Conservation (phyloP, 1,140 invertebrate species). For the Drosophila pseudoananassae region DNA sequence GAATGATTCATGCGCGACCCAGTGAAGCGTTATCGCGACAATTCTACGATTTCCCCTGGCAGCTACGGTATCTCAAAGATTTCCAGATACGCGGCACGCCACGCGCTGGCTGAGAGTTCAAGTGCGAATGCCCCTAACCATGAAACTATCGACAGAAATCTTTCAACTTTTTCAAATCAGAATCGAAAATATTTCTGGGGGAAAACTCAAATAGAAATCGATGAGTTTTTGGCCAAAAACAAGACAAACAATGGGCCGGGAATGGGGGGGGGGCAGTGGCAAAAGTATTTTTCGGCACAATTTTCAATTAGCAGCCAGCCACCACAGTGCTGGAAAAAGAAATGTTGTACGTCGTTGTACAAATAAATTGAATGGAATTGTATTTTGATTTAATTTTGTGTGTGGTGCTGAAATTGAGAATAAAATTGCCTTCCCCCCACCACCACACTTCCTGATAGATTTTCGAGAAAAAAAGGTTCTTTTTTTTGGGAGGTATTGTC, state of each 20-base stretch:
- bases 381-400: constrained; percentile 74
- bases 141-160: constrained; percentile 49
- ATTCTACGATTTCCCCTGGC: constrained; percentile 29
- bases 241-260: constrained; percentile 33
- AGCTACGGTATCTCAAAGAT: constrained; percentile 34
- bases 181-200: constrained; percentile 34
- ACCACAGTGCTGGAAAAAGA: background rate
- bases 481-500: constrained; percentile 1
- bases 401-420: constrained; percentile 46
- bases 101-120: constrained; percentile 59
- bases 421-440: constrained; percentile 4
- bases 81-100: constrained; percentile 30
- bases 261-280: background rate
- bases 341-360: too few relatives aligned
- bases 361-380: constrained; percentile 72
- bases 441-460: constrained; percentile 13
- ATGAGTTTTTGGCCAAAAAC: constrained; percentile 46
- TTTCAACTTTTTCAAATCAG: constrained; percentile 57
- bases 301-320: constrained; percentile 66
- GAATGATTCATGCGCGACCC: constrained; percentile 25
- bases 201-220: constrained; percentile 43
- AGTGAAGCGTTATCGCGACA: constrained; percentile 37
- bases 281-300: constrained; percentile 70
- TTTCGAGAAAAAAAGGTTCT: constrained; percentile 19
- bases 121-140: constrained; percentile 62